A percentile compares a stretch with the other conserved stretches of the same genome.
These are phyloP conservation scores for Heterotilapia buettikoferi DNA, from an alignment of 2,113 vertebrate genomes.

Conservation along the genomic window DNA sequence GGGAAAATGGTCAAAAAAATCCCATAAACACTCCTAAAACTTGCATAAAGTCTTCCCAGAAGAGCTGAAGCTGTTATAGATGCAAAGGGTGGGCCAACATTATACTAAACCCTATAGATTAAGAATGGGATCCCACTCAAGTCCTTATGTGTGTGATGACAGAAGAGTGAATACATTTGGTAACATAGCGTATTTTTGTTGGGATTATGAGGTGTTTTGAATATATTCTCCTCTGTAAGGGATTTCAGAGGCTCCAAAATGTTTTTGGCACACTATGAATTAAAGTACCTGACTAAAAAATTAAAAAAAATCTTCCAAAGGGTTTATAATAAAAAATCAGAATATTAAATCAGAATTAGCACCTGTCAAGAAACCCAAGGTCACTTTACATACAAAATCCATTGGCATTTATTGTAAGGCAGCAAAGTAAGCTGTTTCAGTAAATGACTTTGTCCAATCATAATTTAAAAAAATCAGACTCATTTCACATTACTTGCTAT, in stretches of 20 bases:
- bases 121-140: neutral
- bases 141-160: neutral
- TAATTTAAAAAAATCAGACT: neutral
- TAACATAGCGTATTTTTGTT: neutral
- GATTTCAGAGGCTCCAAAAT: neutral
- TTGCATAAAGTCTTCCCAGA: neutral
- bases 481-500: neutral
- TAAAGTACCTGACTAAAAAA: neutral
- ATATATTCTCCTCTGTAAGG: neutral
- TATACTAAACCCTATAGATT: neutral
- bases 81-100: neutral
- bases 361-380: neutral
- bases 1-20: neutral
- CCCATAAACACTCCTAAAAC: neutral
- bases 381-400: neutral
- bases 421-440: neutral
- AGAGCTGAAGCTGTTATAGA: neutral
- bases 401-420: neutral
- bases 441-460: neutral
- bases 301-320: neutral
- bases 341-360: neutral
- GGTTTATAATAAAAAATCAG: neutral
- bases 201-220: neutral
- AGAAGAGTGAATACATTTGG: neutral
- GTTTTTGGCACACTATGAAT: neutral